Percentiles rank a stretch among this genome's conserved stretches.
Conservation (phyloP, 2,113 vertebrate genomes). For the Sylvia atricapilla region DNA sequence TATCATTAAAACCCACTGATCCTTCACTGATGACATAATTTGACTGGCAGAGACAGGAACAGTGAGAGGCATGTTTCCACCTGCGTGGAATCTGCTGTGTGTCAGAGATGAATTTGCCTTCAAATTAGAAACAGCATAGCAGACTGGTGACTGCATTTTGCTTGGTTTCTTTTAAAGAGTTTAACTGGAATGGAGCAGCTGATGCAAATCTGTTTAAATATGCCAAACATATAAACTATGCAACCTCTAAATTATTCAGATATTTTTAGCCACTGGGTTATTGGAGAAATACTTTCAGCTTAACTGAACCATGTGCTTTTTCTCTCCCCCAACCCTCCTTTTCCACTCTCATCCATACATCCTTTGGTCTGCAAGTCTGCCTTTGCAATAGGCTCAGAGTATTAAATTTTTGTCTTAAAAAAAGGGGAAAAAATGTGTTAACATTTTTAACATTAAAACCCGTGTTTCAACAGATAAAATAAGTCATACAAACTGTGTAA, state of each 20-base stretch:
- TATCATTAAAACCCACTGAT: slow-evolving; percentile 89
- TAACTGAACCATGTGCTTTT: slow-evolving; percentile 24
- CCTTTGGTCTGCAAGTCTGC: slow-evolving; percentile 58
- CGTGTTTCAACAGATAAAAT: slow-evolving; percentile 59
- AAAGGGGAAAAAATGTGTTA: slow-evolving; percentile 35
- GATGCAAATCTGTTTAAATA: slow-evolving; percentile 74
- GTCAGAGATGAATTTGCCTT: slow-evolving; percentile 90
- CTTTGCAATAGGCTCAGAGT: slow-evolving; percentile 27
- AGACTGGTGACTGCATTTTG: slow-evolving; percentile 86
- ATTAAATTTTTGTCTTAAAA: slow-evolving; percentile 64
- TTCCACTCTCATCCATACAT: background rate
- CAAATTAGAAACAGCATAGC: slow-evolving; percentile 94
- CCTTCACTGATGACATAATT: slow-evolving; percentile 90
- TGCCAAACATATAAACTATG: slow-evolving; percentile 73
- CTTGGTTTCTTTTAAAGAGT: slow-evolving; percentile 80
- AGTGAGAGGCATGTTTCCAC: slow-evolving; percentile 82
- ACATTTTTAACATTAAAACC: slow-evolving; percentile 45
- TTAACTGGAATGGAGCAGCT: slow-evolving; percentile 76
- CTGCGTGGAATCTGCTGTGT: slow-evolving; percentile 84
- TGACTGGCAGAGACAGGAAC: slow-evolving; percentile 84
- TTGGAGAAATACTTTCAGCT: slow-evolving; percentile 53
- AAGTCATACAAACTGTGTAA: slow-evolving; percentile 67
- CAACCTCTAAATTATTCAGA: slow-evolving; percentile 73
- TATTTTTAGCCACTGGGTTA: slow-evolving; percentile 70
- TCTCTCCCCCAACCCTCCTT: background rate